These are phyloP conservation scores for Galerucella pusilla DNA, from an alignment of 2,888 invertebrate species.

Conservation along the genomic window DNA sequence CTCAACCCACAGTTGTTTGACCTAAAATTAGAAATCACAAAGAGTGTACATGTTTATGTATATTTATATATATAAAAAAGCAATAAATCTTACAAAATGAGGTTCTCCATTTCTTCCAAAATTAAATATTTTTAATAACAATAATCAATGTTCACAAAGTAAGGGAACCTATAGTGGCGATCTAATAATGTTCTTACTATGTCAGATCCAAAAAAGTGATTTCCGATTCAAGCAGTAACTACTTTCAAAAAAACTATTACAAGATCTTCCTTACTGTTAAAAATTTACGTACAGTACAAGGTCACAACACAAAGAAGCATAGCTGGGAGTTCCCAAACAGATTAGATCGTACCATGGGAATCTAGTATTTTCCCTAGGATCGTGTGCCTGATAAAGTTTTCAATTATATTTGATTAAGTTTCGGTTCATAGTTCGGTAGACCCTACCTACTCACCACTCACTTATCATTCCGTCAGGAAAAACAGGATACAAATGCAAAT, in stretches of 20 bases:
- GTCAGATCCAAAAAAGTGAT: conserved; percentile 12
- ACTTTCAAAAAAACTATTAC: background rate
- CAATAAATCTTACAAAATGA: background rate
- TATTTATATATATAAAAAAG: background rate
- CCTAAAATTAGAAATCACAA: conserved; percentile 1
- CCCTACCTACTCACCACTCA: too few relatives aligned
- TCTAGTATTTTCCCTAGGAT: too few relatives aligned
- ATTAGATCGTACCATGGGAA: too few relatives aligned
- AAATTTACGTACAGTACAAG: too few relatives aligned
- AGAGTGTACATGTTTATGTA: background rate
- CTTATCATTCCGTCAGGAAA: too few relatives aligned
- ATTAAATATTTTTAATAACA: conserved; percentile 14
- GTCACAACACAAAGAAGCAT: too few relatives aligned
- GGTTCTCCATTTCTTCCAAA: conserved; percentile 9
- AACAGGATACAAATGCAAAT: too few relatives aligned
- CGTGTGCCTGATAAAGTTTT: too few relatives aligned
- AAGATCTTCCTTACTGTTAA: too few relatives aligned
- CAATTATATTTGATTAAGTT: too few relatives aligned
- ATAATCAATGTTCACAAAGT: conserved; percentile 3
- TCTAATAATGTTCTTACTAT: conserved; percentile 1
- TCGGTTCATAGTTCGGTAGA: too few relatives aligned
- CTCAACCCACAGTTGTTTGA: background rate
- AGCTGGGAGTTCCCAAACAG: too few relatives aligned
- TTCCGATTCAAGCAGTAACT: background rate
- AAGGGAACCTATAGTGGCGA: conserved; percentile 14